Percentiles rank a stretch among this genome's conserved stretches.
phyloP scores from a whole-genome alignment of 2,113 vertebrate species.

The Myrmophylax atrothorax region DNA sequence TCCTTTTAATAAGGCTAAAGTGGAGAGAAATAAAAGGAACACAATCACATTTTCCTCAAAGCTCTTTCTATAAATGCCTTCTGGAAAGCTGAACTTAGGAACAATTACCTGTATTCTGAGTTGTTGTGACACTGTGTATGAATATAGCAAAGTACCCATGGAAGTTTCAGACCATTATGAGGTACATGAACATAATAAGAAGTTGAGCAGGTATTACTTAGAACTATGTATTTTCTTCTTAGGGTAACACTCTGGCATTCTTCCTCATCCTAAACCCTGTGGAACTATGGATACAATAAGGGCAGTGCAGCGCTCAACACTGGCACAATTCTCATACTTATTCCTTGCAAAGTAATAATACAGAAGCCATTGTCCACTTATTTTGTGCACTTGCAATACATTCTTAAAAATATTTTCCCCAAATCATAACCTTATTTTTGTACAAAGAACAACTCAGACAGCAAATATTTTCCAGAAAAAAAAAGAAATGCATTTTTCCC shows the following conservation, averaged over 20 bases:
- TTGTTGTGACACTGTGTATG: background rate
- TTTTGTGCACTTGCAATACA: background rate
- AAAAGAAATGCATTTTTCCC: background rate
- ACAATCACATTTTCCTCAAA: constrained; percentile 65
- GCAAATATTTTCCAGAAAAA: background rate
- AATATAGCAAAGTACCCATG: constrained; percentile 21
- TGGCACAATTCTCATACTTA: background rate
- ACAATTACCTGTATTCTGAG: constrained; percentile 44
- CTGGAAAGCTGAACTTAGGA: background rate
- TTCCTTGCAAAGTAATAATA: background rate
- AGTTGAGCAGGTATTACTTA: background rate
- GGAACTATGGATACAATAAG: background rate
- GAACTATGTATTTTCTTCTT: background rate
- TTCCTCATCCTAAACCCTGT: background rate
- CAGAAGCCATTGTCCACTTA: background rate
- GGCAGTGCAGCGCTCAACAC: background rate
- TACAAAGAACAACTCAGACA: background rate
- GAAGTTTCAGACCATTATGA: constrained; percentile 23
- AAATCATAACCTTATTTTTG: background rate
- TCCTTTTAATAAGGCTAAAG: constrained; percentile 67
- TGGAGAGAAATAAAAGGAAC: constrained; percentile 57
- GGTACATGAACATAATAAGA: background rate
- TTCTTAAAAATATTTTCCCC: background rate
- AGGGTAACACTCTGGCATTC: background rate
- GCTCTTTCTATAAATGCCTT: constrained; percentile 30